Percentiles rank a stretch among this genome's conserved stretches.
phyloP scores from a whole-genome alignment of 2,888 invertebrate genomes.

The Dioctria rufipes region DNA sequence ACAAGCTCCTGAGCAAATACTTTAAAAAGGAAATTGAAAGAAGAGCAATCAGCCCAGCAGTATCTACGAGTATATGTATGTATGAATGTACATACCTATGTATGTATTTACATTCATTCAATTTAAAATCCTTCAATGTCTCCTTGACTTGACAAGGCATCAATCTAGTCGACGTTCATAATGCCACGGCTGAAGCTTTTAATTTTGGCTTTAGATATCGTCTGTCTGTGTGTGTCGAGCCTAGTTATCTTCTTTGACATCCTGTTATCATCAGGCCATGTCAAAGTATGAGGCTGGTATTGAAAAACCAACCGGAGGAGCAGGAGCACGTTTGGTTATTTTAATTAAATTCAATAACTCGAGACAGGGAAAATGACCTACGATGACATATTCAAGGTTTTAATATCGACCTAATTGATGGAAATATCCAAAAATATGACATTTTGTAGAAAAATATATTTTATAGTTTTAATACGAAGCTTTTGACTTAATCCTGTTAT shows the following conservation, averaged over 20 bases:
- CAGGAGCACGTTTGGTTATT: not conserved
- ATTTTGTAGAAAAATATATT: no score
- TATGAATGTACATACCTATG: no score
- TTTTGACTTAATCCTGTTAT: no score
- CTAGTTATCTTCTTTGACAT: slow-evolving; percentile 24
- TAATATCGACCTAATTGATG: no score
- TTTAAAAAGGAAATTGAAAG: slow-evolving; percentile 42
- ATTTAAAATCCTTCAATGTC: slow-evolving; percentile 51
- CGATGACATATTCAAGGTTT: no score
- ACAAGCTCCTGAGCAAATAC: slow-evolving; percentile 44
- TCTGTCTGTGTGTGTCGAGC: not conserved
- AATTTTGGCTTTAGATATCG: slow-evolving; percentile 34
- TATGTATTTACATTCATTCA: slow-evolving; percentile 43
- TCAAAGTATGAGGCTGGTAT: not conserved
- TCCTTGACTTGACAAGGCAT: slow-evolving; percentile 49
- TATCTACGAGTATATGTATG: no score
- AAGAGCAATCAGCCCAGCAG: slow-evolving; percentile 38
- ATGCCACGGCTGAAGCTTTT: slow-evolving; percentile 36
- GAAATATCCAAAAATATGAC: no score
- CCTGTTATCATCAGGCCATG: not conserved
- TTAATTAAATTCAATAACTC: not conserved
- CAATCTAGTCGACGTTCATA: slow-evolving; percentile 35
- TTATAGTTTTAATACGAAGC: no score
- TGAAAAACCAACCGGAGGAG: not conserved
- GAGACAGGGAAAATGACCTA: no score